Conservation (phyloP, 2,888 invertebrate species). For the Eubasilissa splendida region DNA sequence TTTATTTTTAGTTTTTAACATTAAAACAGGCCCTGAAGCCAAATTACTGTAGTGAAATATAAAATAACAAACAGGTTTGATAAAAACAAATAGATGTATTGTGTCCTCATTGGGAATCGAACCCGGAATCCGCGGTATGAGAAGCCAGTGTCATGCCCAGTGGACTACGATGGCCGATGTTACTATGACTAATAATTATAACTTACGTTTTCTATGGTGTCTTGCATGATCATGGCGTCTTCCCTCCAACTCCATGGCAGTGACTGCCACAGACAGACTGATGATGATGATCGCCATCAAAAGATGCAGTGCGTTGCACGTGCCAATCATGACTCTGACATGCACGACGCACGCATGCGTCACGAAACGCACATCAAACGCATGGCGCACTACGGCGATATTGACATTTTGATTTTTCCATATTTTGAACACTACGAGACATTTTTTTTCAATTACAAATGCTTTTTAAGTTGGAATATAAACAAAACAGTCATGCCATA, state of each 20-base stretch:
- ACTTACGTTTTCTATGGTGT: conserved; percentile 57
- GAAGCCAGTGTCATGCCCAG: too few species aligned
- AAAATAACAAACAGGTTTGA: too few species aligned
- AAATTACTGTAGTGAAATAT: too few species aligned
- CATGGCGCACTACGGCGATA: conserved; percentile 5
- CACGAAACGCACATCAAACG: conserved; percentile 9
- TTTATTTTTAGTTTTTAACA: too few species aligned
- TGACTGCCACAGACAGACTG: conserved; percentile 46
- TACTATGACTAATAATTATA: neutral
- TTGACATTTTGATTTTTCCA: neutral
- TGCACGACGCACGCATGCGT: conserved; percentile 18
- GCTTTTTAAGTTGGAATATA: neutral
- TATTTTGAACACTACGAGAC: neutral
- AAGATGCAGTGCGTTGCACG: conserved; percentile 32
- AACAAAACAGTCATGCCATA: neutral
- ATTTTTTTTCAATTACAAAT: neutral
- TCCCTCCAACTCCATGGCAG: conserved; percentile 40
- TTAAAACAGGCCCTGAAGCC: too few species aligned
- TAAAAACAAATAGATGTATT: too few species aligned
- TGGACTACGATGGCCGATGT: too few species aligned
- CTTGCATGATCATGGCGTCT: conserved; percentile 54
- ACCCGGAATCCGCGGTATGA: too few species aligned
- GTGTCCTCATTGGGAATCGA: too few species aligned
- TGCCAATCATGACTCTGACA: conserved; percentile 36
- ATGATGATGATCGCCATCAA: conserved; percentile 38